Base-by-base conservation (phyloP, 2,797 vertebrate species). In the Taeniopygia guttata region DNA sequence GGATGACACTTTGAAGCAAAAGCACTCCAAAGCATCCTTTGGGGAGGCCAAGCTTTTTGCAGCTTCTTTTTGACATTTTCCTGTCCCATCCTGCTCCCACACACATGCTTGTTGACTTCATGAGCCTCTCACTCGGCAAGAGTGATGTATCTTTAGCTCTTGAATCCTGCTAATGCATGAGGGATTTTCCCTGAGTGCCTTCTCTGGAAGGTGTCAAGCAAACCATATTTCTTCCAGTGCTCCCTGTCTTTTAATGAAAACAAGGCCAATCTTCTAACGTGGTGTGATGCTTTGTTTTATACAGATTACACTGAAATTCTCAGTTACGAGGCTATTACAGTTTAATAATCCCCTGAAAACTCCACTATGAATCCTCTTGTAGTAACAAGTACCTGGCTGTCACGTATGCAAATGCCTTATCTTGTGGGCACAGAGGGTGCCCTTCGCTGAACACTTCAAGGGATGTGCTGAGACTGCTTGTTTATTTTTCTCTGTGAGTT, bases 261-360 rank as follows among this genome's bases (percentile, higher is more conserved):
- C 58, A 55, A 75, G 48, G n/a, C 69, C 16, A 22, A 78, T 85
- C 19, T n/a, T 93, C 74, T 59, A 56, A 45, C 64, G 26, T 79
- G 62, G 23, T 63, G 30, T n/a, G 34, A 21, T 58, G 69, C 60
- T 84, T 94, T 95, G 80, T 73, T 94, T 94, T 48, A 59, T 67
- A 42, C 64, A 92, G 84, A 90, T 78, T 81, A 79, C 58, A 38
- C 22, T 78, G 62, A 92, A 80, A 83, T 48, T 64, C 74, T 80
- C 21, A 21, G 49, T 87, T 40, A 42, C 0, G 2, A 60, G 52
- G 55, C 86, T 91, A 68, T 85, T 89, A 32, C 16, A 43, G 21
- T 70, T 86, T 77, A 55, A 55, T 76, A 92, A 92, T 92, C 42
- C 89, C 40, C 80, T 52, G 30, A 55, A 96, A 96, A 77, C 69